A percentile compares a stretch with the other conserved stretches of the same genome.
These are phyloP conservation scores for Oreochromis tanganicae DNA, from an alignment of 2,113 vertebrate genomes.

Conservation along the genomic window DNA sequence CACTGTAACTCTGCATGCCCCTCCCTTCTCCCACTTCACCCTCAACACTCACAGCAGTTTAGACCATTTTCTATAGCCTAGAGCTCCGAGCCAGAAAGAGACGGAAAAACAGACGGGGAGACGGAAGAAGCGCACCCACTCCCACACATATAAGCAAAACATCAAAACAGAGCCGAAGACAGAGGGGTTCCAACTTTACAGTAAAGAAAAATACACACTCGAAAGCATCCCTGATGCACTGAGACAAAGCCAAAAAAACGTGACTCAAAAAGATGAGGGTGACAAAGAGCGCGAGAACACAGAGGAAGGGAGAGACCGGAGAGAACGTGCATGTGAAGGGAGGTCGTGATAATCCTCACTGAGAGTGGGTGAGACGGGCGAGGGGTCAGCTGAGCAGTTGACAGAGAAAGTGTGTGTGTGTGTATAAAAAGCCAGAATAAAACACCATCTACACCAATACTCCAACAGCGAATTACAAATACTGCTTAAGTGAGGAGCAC, in stretches of 20 bases:
- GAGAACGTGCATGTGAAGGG: background rate
- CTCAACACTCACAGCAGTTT: conserved; percentile 31
- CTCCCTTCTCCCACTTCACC: background rate
- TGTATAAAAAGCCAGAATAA: background rate
- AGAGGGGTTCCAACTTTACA: background rate
- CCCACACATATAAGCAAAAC: conserved; percentile 22
- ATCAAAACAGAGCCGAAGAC: background rate
- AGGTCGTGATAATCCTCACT: background rate
- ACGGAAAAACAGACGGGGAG: conserved; percentile 10
- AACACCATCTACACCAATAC: background rate
- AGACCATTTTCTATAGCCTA: conserved; percentile 38
- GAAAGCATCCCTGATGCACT: background rate
- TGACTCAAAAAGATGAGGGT: background rate
- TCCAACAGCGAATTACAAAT: background rate
- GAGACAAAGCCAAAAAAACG: background rate
- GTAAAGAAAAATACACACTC: background rate
- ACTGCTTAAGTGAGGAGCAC: background rate
- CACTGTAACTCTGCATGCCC: background rate
- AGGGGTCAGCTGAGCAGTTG: conserved; percentile 26
- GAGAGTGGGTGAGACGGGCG: conserved; percentile 18
- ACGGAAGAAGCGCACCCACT: conserved; percentile 1
- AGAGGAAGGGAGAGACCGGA: background rate
- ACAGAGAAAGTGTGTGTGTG: background rate
- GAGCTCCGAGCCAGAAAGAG: conserved; percentile 26
- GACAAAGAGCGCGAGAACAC: background rate